These are phyloP conservation scores for Cassiopea andromeda DNA, from an alignment of 30 jellyfish, hydroid and myxozoan species.

Conservation along the genomic window DNA sequence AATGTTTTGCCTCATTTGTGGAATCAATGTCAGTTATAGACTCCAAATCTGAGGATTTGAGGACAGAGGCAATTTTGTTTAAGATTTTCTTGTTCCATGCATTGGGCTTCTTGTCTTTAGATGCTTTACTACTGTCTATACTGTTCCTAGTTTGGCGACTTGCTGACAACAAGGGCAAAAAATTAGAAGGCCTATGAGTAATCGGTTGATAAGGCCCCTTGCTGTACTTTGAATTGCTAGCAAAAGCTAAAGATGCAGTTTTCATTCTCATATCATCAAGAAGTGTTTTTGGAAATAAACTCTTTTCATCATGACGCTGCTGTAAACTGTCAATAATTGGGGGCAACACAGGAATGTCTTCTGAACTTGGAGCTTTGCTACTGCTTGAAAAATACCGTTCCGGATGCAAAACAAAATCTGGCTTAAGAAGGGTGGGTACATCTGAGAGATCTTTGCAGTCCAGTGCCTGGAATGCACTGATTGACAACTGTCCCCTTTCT, in stretches of 20 bases:
- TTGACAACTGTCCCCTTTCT: constrained; percentile 66
- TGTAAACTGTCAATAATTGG: constrained; percentile 68
- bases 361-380: constrained; percentile 35
- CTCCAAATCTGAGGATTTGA: not conserved
- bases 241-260: constrained; percentile 69
- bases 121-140: constrained; percentile 9
- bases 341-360: constrained; percentile 64
- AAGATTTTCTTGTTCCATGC: constrained; percentile 64
- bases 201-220: constrained; percentile 40
- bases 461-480: constrained; percentile 67
- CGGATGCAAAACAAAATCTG: constrained; percentile 91
- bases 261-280: constrained; percentile 84
- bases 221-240: constrained; percentile 51
- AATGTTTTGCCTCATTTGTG: not conserved
- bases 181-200: constrained; percentile 15
- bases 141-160: constrained; percentile 35
- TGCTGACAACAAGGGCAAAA: constrained; percentile 16
- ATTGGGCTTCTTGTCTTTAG: constrained; percentile 53
- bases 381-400: constrained; percentile 72
- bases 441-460: constrained; percentile 63
- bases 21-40: not conserved
- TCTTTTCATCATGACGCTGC: constrained; percentile 81
- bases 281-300: constrained; percentile 83
- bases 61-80: constrained; percentile 39
- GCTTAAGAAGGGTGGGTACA: constrained; percentile 58